Evolutionary conservation across 2,113 vertebrate species (phyloP).

Genomic region (Oryctolagus cuniculus): mOryCun1.1 NC_091441.1:767001-767500

Average conservation of each 20-base stretch:
- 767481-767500: not conserved
- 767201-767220: constrained; percentile 90
- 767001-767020: constrained; percentile 87
- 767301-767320: constrained; percentile 63
- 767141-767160: constrained; percentile 90
- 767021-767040: constrained; percentile 88
- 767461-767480: not conserved
- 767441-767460: constrained; percentile 27
- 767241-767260: constrained; percentile 85
- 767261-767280: constrained; percentile 78
- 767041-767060: constrained; percentile 88
- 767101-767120: constrained; percentile 87
- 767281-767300: constrained; percentile 55
- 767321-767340: constrained; percentile 29
- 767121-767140: constrained; percentile 91
- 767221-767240: constrained; percentile 86
- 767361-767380: not conserved
- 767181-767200: constrained; percentile 90
- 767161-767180: constrained; percentile 90
- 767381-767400: not conserved
- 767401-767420: constrained; percentile 36
- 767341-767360: constrained; percentile 37
- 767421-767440: not conserved
- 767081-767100: constrained; percentile 86
- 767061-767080: constrained; percentile 84